A percentile compares a stretch with the other conserved stretches of the same genome.
These are phyloP conservation scores for Mycogona germanica DNA, from an alignment of 2,888 invertebrate species.

Conservation along the genomic window DNA sequence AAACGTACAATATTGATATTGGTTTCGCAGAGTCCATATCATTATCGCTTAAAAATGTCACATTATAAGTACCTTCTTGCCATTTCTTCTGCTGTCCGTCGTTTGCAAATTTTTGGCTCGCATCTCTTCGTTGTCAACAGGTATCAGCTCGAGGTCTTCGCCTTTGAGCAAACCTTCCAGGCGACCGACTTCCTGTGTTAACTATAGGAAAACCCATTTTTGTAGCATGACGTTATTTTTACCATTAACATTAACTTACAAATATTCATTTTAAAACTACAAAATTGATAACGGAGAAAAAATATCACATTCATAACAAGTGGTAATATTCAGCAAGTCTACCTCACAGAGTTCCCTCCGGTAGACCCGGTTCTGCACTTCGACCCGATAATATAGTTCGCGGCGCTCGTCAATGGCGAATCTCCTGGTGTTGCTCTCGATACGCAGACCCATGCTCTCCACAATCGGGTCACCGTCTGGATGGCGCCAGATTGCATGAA, in stretches of 20 bases:
- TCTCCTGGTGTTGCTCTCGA: slow-evolving; percentile 72
- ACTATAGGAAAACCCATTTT: no score
- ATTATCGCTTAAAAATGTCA: no score
- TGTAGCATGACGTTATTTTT: background rate
- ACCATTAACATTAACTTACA: background rate
- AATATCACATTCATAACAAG: background rate
- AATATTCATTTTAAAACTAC: no score
- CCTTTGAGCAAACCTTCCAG: background rate
- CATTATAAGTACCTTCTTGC: no score
- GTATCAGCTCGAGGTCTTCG: background rate
- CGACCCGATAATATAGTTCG: slow-evolving; percentile 71
- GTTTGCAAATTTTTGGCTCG: no score
- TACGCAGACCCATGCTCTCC: slow-evolving; percentile 73
- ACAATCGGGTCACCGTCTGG: slow-evolving; percentile 56
- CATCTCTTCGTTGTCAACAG: no score
- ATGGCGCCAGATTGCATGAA: slow-evolving; percentile 34
- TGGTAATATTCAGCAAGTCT: background rate
- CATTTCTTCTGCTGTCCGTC: no score
- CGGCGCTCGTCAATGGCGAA: slow-evolving; percentile 68
- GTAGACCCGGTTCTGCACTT: slow-evolving; percentile 83
- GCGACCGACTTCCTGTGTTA: slow-evolving; percentile 3
- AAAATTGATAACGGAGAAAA: background rate
- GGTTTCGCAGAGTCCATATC: no score
- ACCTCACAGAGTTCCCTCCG: slow-evolving; percentile 60
- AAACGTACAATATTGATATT: no score